A percentile compares a stretch with the other conserved stretches of the same genome.
These are phyloP conservation scores for Tenebrosternarchus preto DNA, from an alignment of 2,113 vertebrate species.

Conservation along the genomic window DNA sequence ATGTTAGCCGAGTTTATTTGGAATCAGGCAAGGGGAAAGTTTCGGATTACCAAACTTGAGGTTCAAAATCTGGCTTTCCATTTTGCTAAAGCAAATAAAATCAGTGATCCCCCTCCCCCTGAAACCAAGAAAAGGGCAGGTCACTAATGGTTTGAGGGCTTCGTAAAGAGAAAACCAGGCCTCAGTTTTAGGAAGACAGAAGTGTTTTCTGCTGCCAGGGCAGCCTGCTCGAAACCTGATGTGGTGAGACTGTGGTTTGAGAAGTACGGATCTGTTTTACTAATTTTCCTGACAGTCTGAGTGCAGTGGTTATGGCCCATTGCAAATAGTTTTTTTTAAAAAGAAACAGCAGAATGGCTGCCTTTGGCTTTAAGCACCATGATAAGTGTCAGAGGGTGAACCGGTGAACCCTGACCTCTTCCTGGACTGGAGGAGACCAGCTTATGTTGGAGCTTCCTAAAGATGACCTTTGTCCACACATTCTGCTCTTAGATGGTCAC, in stretches of 20 bases:
- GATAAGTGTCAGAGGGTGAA: constrained; percentile 16
- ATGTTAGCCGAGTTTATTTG: constrained; percentile 22
- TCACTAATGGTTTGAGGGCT: constrained; percentile 24
- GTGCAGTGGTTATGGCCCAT: constrained; percentile 34
- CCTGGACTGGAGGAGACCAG: not conserved
- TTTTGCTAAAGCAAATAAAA: constrained; percentile 40
- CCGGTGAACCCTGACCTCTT: constrained; percentile 20
- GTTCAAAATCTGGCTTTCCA: constrained; percentile 46
- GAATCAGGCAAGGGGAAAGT: constrained; percentile 24
- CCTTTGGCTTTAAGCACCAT: not conserved
- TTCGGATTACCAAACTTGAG: constrained; percentile 34
- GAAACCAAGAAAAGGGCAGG: constrained; percentile 10
- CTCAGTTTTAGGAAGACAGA: constrained; percentile 26
- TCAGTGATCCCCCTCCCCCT: no score
- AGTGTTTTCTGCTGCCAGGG: constrained; percentile 28
- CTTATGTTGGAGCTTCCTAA: not conserved
- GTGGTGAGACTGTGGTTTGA: no score
- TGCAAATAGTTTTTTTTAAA: constrained; percentile 47
- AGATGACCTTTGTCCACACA: not conserved
- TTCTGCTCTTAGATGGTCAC: constrained; percentile 24
- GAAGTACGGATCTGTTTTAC: no score
- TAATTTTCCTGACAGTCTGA: constrained; percentile 22
- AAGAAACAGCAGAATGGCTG: constrained; percentile 35
- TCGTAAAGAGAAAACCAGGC: constrained; percentile 22
- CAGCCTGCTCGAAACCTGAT: not conserved